Evolutionary conservation across 2,797 vertebrate genomes (phyloP), one percentile per base, ranked within the genome.

Genomic region (Rhinophrynus dorsalis): DNA sequence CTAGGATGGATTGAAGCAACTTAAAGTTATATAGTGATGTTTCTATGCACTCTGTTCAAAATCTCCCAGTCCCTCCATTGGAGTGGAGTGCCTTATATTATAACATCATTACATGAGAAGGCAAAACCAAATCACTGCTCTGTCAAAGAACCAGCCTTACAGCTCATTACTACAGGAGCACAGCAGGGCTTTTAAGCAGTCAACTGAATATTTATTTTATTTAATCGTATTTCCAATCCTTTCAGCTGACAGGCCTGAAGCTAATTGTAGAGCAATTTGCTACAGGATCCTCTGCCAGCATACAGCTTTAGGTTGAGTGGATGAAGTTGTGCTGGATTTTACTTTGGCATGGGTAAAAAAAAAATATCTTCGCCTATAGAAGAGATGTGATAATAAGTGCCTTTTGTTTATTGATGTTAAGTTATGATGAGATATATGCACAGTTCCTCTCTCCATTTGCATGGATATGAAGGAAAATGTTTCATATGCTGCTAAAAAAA

Each of bases 181-280:
- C 23, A 38, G 50, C 57, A 75, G 47, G 55, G 33, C 66, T 55
- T 38, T 57, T 74, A 82, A 61, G 63, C 87, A 84, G 82, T 86
- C 90, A 92, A 90, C 87, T 87, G 90, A 89, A 91, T 97, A 99
- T 99, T 99, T 99, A 99, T 99, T 98, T 67, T 96, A 96, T 96
- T 97, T 97, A 96, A 93, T 87, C 86, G 89, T 89, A 86, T 82
- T 78, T 74, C 75, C 80, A 78, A 57, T 37, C 29, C 35, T 37
- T 37, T 6, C n/a, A n/a, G 17, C 48, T 27, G 40, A 15, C 40
- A 44, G 40, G 40, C 18, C 38, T 13, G 24, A 23, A 21, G 64
- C 54, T 20, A 59, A 57, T 57, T 71, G 68, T 51, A 48, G 68
- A 64, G 68, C 68, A 64, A 61, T 71, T 40, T 24, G 15, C 37